These are phyloP conservation scores for Hirtodrosophila duncani DNA, from an alignment of 2,888 invertebrate genomes.

Conservation along the genomic window DNA sequence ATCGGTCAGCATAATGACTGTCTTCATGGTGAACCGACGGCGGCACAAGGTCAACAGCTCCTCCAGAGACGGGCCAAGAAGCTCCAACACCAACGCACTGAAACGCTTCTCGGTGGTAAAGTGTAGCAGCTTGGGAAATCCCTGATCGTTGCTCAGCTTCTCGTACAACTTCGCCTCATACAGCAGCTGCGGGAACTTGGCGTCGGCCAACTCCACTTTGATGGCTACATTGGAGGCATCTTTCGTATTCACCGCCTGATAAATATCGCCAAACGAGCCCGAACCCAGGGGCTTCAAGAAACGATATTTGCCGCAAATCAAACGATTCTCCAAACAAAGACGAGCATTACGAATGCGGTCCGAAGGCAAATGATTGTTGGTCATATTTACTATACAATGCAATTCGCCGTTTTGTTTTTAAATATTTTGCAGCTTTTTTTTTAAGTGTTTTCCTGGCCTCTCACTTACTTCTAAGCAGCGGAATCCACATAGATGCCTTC, in stretches of 20 bases:
- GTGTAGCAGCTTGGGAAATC: slow-evolving; percentile 95
- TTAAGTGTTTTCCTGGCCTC: too few relatives aligned
- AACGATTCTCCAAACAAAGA: slow-evolving; percentile 43
- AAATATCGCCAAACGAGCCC: slow-evolving; percentile 99
- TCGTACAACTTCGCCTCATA: slow-evolving; percentile 99
- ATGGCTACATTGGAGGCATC: slow-evolving; percentile 98
- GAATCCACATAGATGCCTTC: too few relatives aligned
- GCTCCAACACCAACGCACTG: slow-evolving; percentile 99
- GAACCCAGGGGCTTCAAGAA: slow-evolving; percentile 79
- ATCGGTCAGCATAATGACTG: slow-evolving; percentile 97
- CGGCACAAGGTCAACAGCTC: slow-evolving; percentile 99
- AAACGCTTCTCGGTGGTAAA: slow-evolving; percentile 96
- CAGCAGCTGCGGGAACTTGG: slow-evolving; percentile 97
- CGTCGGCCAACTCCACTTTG: slow-evolving; percentile 95
- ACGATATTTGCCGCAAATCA: slow-evolving; percentile 56
- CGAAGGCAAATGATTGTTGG: not conserved
- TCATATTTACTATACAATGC: too few relatives aligned
- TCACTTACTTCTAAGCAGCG: too few relatives aligned
- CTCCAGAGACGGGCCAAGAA: slow-evolving; percentile 97
- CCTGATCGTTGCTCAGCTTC: slow-evolving; percentile 95
- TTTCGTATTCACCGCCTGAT: slow-evolving; percentile 91
- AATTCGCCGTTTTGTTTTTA: too few relatives aligned
- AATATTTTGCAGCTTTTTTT: too few relatives aligned
- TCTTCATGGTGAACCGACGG: slow-evolving; percentile 98
- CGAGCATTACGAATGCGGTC: slow-evolving; percentile 4